phyloP scores from a whole-genome alignment of 2,113 vertebrate species.

The Maccullochella peelii region DNA sequence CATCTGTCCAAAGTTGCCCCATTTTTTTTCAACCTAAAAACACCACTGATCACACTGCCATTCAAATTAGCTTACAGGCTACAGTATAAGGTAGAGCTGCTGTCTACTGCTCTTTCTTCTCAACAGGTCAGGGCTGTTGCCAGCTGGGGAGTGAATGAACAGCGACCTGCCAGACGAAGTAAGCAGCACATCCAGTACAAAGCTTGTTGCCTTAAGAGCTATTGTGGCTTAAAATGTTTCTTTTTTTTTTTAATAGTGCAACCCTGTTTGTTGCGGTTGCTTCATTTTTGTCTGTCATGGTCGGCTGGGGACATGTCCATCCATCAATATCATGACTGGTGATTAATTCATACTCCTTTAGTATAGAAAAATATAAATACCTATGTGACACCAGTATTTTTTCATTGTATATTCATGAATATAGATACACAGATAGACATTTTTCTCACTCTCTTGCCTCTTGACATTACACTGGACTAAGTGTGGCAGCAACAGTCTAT shows the following conservation, averaged over 20 bases:
- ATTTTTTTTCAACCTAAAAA: not conserved
- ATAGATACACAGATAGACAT: slow-evolving; percentile 30
- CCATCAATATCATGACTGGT: not conserved
- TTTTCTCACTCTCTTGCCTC: slow-evolving; percentile 53
- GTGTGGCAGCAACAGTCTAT: slow-evolving; percentile 60
- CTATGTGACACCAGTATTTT: not conserved
- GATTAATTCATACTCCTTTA: not conserved
- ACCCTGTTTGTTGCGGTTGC: not conserved
- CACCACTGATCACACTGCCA: not conserved
- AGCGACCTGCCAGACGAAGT: slow-evolving; percentile 8
- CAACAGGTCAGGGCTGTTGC: not conserved
- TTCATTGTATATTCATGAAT: slow-evolving; percentile 45
- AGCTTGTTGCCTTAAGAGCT: not conserved
- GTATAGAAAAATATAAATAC: slow-evolving; percentile 5
- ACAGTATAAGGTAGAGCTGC: not conserved
- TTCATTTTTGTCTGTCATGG: not conserved
- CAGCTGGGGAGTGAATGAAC: not conserved
- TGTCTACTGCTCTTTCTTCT: not conserved
- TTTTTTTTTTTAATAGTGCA: not conserved
- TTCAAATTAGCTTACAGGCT: not conserved
- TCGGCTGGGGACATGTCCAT: not conserved
- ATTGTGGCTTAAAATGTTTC: not conserved
- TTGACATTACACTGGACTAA: slow-evolving; percentile 35
- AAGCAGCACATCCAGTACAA: slow-evolving; percentile 4
- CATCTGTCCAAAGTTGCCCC: not conserved